Percentiles rank a stretch among this genome's conserved stretches.
Evolutionary conservation across 2,888 invertebrate species (phyloP).

Genomic region (Cataglyphis livida): DNA sequence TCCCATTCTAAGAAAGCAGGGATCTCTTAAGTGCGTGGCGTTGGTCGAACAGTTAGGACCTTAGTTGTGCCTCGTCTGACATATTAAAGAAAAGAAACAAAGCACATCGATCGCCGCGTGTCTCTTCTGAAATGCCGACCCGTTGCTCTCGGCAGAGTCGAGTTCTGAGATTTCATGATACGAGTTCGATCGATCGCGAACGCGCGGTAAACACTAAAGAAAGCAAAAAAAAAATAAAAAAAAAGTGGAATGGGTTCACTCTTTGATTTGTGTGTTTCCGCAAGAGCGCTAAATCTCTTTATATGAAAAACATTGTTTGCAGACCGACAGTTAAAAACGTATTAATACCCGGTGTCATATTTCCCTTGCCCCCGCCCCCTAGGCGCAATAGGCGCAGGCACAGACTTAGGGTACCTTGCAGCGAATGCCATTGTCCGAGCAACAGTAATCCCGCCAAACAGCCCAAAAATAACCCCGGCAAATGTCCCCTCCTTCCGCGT

Average conservation of each 20-base stretch:
- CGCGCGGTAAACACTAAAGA: conserved; percentile 64
- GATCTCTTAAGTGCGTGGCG: conserved; percentile 74
- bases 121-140: conserved; percentile 65
- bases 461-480: conserved; percentile 79
- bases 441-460: conserved; percentile 80
- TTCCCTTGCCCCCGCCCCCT: conserved; percentile 84
- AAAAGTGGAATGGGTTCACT: conserved; percentile 74
- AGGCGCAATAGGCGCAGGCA: conserved; percentile 86
- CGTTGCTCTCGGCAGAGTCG: conserved; percentile 53
- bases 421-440: conserved; percentile 84
- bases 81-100: conserved; percentile 23
- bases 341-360: conserved; percentile 85
- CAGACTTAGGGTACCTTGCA: conserved; percentile 85
- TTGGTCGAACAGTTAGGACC: conserved; percentile 80
- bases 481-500: conserved; percentile 79
- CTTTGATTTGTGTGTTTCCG: conserved; percentile 51
- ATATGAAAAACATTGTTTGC: conserved; percentile 85
- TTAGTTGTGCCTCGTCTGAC: conserved; percentile 39
- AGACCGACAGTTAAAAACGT: conserved; percentile 86
- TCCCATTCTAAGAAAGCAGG: conserved; percentile 82
- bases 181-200: conserved; percentile 77
- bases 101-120: conserved; percentile 69
- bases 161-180: conserved; percentile 38
- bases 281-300: conserved; percentile 74
- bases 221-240: conserved; percentile 11